These are phyloP conservation scores for Corythornis cristatus DNA, from an alignment of 2,113 vertebrate genomes.

Conservation along the genomic window DNA sequence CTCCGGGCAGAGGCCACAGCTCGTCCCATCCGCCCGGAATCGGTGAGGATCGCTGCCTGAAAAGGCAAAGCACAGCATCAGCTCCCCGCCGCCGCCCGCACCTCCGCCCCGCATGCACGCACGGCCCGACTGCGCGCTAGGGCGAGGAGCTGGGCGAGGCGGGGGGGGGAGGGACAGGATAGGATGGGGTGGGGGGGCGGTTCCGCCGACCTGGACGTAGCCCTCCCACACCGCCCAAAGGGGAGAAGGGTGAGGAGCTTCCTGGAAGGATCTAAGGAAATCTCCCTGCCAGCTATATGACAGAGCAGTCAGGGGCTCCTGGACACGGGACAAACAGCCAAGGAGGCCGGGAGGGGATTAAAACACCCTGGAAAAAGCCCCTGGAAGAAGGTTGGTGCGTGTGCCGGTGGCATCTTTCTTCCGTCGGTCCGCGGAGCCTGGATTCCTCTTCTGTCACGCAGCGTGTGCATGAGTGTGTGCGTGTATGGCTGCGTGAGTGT, in stretches of 20 bases:
- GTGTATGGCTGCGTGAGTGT: neutral
- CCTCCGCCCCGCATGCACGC: neutral
- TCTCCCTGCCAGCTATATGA: neutral
- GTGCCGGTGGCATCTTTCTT: neutral
- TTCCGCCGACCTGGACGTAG: neutral
- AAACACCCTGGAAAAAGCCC: neutral
- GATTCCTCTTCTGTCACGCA: neutral
- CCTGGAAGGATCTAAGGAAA: neutral
- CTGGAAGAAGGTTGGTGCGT: neutral
- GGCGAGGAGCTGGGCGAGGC: neutral
- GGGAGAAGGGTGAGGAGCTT: neutral
- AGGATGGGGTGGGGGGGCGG: neutral
- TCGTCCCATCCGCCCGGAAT: neutral
- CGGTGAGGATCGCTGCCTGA: neutral
- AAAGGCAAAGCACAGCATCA: conserved; percentile 6
- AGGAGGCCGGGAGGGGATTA: neutral
- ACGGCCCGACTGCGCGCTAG: neutral
- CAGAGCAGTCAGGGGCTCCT: neutral
- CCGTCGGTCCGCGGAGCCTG: neutral
- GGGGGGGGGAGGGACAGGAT: neutral
- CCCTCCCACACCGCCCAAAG: neutral
- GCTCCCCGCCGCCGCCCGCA: neutral
- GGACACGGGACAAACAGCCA: neutral
- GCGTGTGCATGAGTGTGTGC: neutral
- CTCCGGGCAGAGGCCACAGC: neutral